A percentile compares a stretch with the other conserved stretches of the same genome.
Evolutionary conservation across 2,113 vertebrate species (phyloP).

Genomic region (Oceanites oceanicus): DNA sequence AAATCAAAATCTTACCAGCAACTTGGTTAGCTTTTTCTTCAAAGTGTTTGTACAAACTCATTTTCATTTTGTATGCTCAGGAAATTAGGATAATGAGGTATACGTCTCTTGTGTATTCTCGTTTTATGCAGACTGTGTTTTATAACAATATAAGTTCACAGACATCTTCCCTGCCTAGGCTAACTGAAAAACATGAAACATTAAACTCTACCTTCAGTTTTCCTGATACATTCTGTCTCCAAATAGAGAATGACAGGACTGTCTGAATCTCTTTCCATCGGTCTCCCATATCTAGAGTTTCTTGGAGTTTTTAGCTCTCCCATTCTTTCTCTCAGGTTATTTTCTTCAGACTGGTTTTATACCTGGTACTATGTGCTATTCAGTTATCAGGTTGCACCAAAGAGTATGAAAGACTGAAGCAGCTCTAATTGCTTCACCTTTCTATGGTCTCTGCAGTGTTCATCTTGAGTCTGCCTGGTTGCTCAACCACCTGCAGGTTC

Average conservation of each 20-base stretch:
- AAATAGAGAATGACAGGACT: background rate
- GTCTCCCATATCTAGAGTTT: background rate
- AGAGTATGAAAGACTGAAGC: background rate
- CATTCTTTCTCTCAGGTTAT: background rate
- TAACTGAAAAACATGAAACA: background rate
- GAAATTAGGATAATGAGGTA: conserved; percentile 1
- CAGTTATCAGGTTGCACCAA: background rate
- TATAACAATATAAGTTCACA: background rate
- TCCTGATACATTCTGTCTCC: background rate
- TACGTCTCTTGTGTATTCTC: background rate
- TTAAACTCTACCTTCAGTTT: background rate
- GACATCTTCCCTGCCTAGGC: background rate
- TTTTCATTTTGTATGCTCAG: background rate
- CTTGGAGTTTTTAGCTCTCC: background rate
- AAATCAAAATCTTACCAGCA: background rate
- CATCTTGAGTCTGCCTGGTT: background rate
- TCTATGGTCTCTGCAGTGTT: background rate
- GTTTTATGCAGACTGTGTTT: background rate
- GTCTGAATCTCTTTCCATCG: background rate
- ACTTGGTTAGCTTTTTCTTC: background rate
- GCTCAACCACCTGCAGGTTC: background rate
- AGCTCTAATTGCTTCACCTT: background rate
- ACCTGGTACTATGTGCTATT: background rate
- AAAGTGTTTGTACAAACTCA: background rate
- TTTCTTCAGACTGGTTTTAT: background rate